phyloP scores from a whole-genome alignment of 2,113 vertebrate species.

The Perognathus longimembris region DNA sequence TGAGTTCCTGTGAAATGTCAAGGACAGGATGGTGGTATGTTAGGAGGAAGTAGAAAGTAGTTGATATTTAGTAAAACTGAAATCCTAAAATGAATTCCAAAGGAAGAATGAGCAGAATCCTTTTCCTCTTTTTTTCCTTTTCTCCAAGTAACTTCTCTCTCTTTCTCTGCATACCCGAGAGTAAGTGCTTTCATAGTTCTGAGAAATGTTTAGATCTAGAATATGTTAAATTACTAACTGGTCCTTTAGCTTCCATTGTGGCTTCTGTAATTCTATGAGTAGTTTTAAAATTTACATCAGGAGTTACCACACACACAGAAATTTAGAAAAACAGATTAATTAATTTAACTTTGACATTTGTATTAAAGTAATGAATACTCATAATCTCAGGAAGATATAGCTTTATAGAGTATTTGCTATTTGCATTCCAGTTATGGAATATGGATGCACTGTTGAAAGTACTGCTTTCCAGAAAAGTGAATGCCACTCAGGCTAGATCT shows the following conservation, averaged over 20 bases:
- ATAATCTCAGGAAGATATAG: constrained; percentile 2
- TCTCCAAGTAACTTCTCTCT: not conserved
- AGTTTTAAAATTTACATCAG: constrained; percentile 12
- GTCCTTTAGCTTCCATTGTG: not conserved
- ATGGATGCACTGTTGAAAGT: too few species aligned
- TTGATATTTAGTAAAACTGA: not conserved
- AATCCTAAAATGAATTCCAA: not conserved
- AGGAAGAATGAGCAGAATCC: not conserved
- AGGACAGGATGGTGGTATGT: not conserved
- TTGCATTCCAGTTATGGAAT: not conserved
- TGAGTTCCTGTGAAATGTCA: not conserved
- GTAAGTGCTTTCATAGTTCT: constrained; percentile 6
- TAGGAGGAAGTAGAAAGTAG: not conserved
- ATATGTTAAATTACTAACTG: not conserved
- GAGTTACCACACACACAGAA: not conserved
- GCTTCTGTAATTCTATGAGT: not conserved
- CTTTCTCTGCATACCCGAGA: not conserved
- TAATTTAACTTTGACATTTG: constrained; percentile 37
- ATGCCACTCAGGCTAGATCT: not conserved
- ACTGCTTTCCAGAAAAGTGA: not conserved
- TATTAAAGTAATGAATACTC: not conserved
- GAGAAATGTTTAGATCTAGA: not conserved
- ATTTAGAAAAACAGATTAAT: constrained; percentile 19
- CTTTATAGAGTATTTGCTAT: not conserved
- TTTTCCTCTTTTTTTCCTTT: not conserved